These are phyloP conservation scores for Paramormyrops kingsleyae DNA, from an alignment of 2,113 vertebrate genomes.

Conservation along the genomic window DNA sequence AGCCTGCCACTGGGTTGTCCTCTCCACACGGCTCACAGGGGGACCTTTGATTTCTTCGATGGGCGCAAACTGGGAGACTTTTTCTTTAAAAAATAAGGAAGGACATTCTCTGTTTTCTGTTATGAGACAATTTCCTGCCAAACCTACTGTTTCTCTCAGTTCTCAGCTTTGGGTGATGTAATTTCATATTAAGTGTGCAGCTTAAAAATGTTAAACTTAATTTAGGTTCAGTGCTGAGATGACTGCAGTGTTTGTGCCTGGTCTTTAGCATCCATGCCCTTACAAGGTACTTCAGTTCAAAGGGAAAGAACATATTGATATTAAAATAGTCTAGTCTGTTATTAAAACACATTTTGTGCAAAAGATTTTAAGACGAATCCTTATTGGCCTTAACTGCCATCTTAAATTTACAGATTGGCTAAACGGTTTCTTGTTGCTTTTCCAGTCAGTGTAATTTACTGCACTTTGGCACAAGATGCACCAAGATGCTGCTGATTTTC, in stretches of 20 bases:
- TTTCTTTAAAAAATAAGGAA: background rate
- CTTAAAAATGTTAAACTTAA: background rate
- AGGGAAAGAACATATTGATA: background rate
- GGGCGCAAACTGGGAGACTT: background rate
- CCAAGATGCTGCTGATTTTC: background rate
- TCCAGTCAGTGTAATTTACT: background rate
- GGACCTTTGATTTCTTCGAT: background rate
- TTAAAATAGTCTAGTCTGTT: background rate
- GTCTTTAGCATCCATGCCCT: background rate
- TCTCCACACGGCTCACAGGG: too few species aligned
- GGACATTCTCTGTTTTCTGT: background rate
- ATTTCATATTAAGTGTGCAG: too few species aligned
- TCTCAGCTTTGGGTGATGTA: background rate
- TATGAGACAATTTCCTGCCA: background rate
- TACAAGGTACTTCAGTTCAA: background rate
- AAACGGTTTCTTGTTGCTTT: background rate
- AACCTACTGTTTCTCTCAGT: background rate
- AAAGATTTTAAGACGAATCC: background rate
- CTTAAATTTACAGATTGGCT: background rate
- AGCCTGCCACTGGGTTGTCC: too few species aligned
- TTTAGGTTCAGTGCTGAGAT: background rate
- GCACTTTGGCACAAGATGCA: background rate
- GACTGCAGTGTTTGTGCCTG: background rate
- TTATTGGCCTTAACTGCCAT: background rate
- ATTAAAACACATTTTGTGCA: background rate